Evolutionary conservation across 92 coral and sea anemone genomes (phyloP).

Genomic region (Heliopora coerulea): DNA sequence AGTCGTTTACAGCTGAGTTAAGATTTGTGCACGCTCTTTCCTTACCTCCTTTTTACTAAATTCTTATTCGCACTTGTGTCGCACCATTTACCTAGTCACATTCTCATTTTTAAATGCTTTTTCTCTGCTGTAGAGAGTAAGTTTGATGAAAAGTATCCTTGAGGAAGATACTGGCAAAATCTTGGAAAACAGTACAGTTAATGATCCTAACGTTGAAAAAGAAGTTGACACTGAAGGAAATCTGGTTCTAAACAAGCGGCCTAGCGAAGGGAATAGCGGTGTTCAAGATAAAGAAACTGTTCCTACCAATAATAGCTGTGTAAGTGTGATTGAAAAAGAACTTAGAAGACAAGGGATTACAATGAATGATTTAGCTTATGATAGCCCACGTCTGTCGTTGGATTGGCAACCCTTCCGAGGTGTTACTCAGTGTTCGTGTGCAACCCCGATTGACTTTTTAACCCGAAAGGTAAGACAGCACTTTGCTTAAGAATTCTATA

Average conservation of each 20-base stretch:
- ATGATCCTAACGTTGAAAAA: background rate
- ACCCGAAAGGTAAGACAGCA: conserved; percentile 78
- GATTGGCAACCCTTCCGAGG: conserved; percentile 94
- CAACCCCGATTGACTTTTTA: conserved; percentile 82
- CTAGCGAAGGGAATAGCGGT: conserved; percentile 34
- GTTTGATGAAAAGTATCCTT: conserved; percentile 29
- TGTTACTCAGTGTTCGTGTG: conserved; percentile 87
- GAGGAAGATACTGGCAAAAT: conserved; percentile 7
- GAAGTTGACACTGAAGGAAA: background rate
- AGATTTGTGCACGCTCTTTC: no score
- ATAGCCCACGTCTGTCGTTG: conserved; percentile 78
- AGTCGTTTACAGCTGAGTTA: no score
- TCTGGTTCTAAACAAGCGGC: background rate
- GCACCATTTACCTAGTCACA: no score
- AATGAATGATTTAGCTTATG: conserved; percentile 63
- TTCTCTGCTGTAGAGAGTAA: conserved; percentile 19
- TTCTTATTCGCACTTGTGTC: no score
- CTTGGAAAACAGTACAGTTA: background rate
- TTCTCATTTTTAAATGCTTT: background rate
- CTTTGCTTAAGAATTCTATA: no score
- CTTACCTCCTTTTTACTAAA: no score
- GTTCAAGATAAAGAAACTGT: conserved; percentile 36
- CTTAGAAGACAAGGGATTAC: conserved; percentile 83
- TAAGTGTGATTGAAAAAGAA: conserved; percentile 43
- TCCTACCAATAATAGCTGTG: conserved; percentile 39